phyloP scores from a whole-genome alignment of 2,113 vertebrate genomes.

The Pterocles burchelli region DNA sequence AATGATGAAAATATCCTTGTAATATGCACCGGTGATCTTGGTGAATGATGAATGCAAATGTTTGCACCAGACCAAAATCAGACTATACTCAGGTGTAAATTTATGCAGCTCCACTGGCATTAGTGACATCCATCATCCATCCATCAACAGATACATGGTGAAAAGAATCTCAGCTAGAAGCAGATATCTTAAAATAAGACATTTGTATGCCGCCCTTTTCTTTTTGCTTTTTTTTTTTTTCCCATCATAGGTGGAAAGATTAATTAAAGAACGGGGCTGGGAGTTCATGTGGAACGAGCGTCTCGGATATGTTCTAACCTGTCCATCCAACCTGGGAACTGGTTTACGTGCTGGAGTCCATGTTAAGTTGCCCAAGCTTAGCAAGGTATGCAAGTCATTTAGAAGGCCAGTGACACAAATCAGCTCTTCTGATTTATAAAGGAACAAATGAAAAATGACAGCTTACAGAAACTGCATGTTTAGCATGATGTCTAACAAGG shows the following conservation, averaged over 20 bases:
- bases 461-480: accelerated
- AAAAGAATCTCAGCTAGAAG: not conserved
- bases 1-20: accelerated
- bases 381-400: slow-evolving; percentile 75
- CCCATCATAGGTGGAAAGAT: slow-evolving; percentile 81
- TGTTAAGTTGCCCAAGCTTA: slow-evolving; percentile 84
- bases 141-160: not conserved
- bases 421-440: not conserved
- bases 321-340: slow-evolving; percentile 91
- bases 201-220: not conserved
- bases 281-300: slow-evolving; percentile 96
- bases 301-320: slow-evolving; percentile 89
- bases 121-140: not conserved
- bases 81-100: not conserved
- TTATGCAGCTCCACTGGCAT: not conserved
- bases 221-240: not conserved
- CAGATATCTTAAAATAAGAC: not conserved
- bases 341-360: slow-evolving; percentile 91
- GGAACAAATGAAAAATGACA: not conserved
- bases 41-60: not conserved
- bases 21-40: not conserved
- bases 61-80: not conserved
- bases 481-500: not conserved
- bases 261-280: slow-evolving; percentile 91
- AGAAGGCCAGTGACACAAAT: not conserved